Evolutionary conservation across 1,140 invertebrate species (phyloP).

Genomic region (Ostrea denselamellosa): DNA sequence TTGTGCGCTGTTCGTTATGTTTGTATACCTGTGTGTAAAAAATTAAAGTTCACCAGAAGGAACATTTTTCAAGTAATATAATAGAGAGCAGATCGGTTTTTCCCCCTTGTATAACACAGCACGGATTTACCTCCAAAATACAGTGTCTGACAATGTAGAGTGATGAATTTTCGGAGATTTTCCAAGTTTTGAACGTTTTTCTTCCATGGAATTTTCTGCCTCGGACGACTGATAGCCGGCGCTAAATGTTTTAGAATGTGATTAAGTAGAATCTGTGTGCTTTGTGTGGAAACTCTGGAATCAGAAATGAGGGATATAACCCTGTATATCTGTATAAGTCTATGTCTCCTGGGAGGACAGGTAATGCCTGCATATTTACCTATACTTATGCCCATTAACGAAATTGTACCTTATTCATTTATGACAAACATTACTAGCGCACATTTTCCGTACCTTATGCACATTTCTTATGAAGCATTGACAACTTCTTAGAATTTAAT

Average conservation of each 20-base stretch:
- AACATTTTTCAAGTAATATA: slow-evolving; percentile 28
- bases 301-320: neutral
- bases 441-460: neutral
- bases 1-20: neutral
- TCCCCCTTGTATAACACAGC: neutral
- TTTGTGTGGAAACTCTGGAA: slow-evolving; percentile 25
- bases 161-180: neutral
- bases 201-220: slow-evolving; percentile 16
- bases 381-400: slow-evolving; percentile 28
- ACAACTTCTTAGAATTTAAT: neutral
- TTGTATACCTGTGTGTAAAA: slow-evolving; percentile 32
- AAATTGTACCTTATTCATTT: slow-evolving; percentile 12
- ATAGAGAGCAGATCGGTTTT: neutral
- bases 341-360: neutral
- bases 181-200: slow-evolving; percentile 8
- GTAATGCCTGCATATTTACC: neutral
- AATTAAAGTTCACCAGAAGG: slow-evolving; percentile 28
- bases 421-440: neutral
- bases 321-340: slow-evolving; percentile 10
- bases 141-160: neutral
- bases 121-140: slow-evolving; percentile 19
- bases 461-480: neutral
- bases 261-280: neutral
- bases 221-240: neutral
- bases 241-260: slow-evolving; percentile 26